Evolutionary conservation across 2,113 vertebrate species (phyloP), one percentile per base, ranked within the genome.

Genomic region (Azemiops feae): DNA sequence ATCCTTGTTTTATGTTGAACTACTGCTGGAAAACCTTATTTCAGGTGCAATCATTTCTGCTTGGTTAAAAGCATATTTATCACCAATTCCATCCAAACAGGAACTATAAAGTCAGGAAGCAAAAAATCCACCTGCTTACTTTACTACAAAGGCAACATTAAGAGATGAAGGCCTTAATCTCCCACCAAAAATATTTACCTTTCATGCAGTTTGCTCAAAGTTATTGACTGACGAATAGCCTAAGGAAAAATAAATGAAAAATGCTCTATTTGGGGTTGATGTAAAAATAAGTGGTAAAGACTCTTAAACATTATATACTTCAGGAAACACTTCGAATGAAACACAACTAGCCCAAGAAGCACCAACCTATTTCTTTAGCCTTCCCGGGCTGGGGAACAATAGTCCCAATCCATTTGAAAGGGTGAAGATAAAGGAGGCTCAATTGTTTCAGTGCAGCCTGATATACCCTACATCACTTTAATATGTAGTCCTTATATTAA

Each of bases 141-240:
- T 50, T 50, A 50, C 5, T 47, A 47, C 20, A 85, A 69, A 91
- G 22, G 18, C 25, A 27, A 47, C 14, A n/a, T 69, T n/a, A 43
- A 45, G n/a, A 39, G 3, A 34, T 23, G 5, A 74, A 74, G 64
- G n/a, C 30, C n/a, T 34, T 74, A 74, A 74, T 81, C 52, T 50
- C 27, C 1, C 43, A 47, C 45, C 45, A 89, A n/a, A 64, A 91
- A 94, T 94, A 95, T 95, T 97, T 93, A 97, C 97, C 93, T 96
- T 91, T 92, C 0, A 92, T 27, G 92, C 54, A 95, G 23, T 27
- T 0, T 93, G 91, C 60, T 57, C 64, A 94, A 0, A 0, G 60
- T 0, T 45, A 0, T 0, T 89, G 97, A 95, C 22, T 96, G 0
- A 90, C 97, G 96, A 95, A 95, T 95, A 22, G 89, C 1, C 97